Conservation (phyloP, 2,113 vertebrate genomes). For the Serilophus lunatus region DNA sequence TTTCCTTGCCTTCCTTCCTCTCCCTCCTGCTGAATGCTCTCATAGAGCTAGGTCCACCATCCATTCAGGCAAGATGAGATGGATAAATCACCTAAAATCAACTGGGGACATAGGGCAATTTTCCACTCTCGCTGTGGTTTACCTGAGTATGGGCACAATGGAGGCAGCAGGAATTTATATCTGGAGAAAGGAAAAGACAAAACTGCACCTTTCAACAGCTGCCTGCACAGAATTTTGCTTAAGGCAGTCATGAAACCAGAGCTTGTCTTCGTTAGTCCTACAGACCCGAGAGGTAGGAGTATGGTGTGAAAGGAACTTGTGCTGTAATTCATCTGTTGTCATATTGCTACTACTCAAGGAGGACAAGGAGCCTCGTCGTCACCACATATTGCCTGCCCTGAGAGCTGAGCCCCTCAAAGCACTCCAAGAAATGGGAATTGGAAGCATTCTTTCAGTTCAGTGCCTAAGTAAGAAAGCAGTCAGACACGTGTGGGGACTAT, state of each 20-base stretch:
- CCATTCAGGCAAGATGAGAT: not conserved
- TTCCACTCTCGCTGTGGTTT: not conserved
- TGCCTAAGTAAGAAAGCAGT: not conserved
- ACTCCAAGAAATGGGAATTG: not conserved
- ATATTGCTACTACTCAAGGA: not conserved
- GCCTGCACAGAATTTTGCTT: not conserved
- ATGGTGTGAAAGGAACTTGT: not conserved
- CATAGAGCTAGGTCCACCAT: not conserved
- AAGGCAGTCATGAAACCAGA: not conserved
- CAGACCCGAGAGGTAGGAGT: not conserved
- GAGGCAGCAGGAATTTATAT: not conserved
- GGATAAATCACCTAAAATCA: not conserved
- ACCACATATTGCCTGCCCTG: not conserved
- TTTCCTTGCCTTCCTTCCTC: too few species aligned
- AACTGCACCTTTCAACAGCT: not conserved
- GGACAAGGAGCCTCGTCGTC: not conserved
- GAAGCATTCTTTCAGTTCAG: not conserved
- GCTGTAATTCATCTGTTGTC: not conserved
- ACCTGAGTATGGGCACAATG: not conserved
- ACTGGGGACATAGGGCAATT: fast-evolving
- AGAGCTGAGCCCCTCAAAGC: not conserved
- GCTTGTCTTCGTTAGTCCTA: not conserved
- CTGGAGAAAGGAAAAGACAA: not conserved
- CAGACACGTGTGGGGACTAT: not conserved
- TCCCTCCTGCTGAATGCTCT: not conserved